A percentile compares a stretch with the other conserved stretches of the same genome.
These are phyloP conservation scores for Lysandra coridon DNA, from an alignment of 2,888 invertebrate genomes.

Conservation along the genomic window DNA sequence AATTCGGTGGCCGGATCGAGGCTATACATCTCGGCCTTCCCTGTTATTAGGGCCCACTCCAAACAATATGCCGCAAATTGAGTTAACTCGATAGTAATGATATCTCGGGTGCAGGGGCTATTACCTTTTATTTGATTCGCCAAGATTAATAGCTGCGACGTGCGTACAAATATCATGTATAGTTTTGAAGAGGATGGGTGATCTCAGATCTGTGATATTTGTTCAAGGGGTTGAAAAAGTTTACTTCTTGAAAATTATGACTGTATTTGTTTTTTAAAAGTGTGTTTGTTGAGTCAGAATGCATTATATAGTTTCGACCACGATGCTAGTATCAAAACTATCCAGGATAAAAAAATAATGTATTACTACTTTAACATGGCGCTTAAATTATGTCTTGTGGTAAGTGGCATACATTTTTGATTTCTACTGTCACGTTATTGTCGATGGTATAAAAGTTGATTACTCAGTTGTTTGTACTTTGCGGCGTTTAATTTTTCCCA, in stretches of 20 bases:
- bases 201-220: too few relatives aligned
- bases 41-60: constrained; percentile 78
- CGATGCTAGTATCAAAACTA: too few relatives aligned
- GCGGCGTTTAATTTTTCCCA: constrained; percentile 7
- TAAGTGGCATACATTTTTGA: too few relatives aligned
- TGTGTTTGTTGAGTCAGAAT: not conserved
- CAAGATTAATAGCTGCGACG: constrained; percentile 69
- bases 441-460: too few relatives aligned
- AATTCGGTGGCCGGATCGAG: constrained; percentile 55
- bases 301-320: not conserved
- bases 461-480: not conserved
- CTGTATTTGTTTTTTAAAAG: not conserved
- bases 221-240: too few relatives aligned
- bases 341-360: too few relatives aligned
- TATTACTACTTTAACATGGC: too few relatives aligned
- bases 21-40: constrained; percentile 70
- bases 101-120: constrained; percentile 69
- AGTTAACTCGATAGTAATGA: constrained; percentile 79
- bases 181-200: too few relatives aligned
- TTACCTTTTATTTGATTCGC: constrained; percentile 72
- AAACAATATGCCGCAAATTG: constrained; percentile 80
- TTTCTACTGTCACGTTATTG: too few relatives aligned
- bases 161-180: constrained; percentile 53
- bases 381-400: too few relatives aligned
- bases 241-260: too few relatives aligned